A percentile compares a stretch with the other conserved stretches of the same genome.
These are phyloP conservation scores for Dasypus novemcinctus DNA, from an alignment of 2,113 vertebrate genomes.

Conservation along the genomic window DNA sequence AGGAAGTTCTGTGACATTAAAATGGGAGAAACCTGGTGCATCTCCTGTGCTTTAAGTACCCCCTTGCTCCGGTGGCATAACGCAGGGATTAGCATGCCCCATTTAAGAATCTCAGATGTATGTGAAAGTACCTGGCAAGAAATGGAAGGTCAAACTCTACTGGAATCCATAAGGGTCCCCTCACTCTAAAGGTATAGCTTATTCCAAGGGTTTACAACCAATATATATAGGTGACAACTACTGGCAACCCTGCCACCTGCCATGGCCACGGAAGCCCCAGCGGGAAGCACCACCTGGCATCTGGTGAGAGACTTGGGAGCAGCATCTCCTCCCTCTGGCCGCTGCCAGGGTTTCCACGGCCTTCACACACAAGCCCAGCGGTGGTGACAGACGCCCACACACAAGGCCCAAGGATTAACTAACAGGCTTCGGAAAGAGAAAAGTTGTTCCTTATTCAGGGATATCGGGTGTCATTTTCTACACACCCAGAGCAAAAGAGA, in stretches of 20 bases:
- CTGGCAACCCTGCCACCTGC: rapidly evolving
- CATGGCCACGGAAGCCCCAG: neutral
- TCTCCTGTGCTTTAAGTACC: neutral
- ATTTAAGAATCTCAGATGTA: neutral
- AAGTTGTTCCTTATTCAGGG: neutral
- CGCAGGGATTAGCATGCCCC: neutral
- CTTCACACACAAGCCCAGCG: neutral
- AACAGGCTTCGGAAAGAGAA: neutral
- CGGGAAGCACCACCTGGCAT: neutral
- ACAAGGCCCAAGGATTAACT: neutral
- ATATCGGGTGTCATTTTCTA: neutral
- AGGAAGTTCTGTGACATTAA: neutral
- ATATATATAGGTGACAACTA: neutral
- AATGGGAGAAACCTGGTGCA: neutral
- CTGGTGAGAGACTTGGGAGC: neutral
- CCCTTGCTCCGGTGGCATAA: neutral
- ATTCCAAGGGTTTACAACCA: neutral
- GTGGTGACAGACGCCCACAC: too few relatives aligned
- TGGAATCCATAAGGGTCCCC: neutral
- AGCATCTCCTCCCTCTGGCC: neutral
- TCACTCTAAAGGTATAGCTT: neutral
- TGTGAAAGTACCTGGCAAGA: neutral
- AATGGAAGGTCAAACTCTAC: neutral
- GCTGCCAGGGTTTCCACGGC: neutral
- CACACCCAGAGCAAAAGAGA: neutral